Base-by-base conservation (phyloP, 2,797 vertebrate genomes). In the Pseudotriccus pelzelni region DNA sequence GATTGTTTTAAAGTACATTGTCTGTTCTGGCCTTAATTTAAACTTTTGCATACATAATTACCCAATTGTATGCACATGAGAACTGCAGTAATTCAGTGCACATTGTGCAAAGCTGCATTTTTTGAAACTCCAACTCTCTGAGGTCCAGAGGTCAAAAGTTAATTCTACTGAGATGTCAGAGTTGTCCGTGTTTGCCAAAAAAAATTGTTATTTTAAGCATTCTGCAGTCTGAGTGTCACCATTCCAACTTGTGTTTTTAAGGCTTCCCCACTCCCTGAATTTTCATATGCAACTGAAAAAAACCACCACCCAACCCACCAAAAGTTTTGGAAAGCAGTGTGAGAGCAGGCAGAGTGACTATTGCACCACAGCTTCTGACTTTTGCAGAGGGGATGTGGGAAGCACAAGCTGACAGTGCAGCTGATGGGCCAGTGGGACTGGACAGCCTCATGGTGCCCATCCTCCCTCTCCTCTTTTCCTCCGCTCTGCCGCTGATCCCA, bases 71-170 rank as follows among this genome's bases (percentile, higher is more conserved):
- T 30, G 55, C 64, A 67, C 36, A 8, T 53, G 41, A 87, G 86
- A 82, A 74, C 86, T 84, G 74, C 50, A 70, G 28, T 76, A 84
- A 81, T 92, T 92, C 78, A 52, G 25, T 53, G 52, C 47, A 76
- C 55, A 66, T 67, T 21, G 4, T 47, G 39, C 52, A 87, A 79
- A 92, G 64, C 84, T 83, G 63, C 52, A 13, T 66, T 88, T 92
- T 95, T 89, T 94, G 83, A 84, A 84, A 76, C 59, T 88, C 62
- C 0, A 1, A 25, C 67, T 93, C 72, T 85, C 84, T 74, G 64
- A 95, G 86, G 86, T 60, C 86, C 74, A 41, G 68, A 88, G 92
- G 90, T 95, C 94, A 93, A 84, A 95, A 93, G 93, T 95, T 90
- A 94, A 82, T 77, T 95, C 67, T 90, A 73, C 78, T 53, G 77